Evolutionary conservation across 64 coral and sea anemone species (phyloP), one percentile per base, ranked within the genome.

Genomic region (Actinia equina): DNA sequence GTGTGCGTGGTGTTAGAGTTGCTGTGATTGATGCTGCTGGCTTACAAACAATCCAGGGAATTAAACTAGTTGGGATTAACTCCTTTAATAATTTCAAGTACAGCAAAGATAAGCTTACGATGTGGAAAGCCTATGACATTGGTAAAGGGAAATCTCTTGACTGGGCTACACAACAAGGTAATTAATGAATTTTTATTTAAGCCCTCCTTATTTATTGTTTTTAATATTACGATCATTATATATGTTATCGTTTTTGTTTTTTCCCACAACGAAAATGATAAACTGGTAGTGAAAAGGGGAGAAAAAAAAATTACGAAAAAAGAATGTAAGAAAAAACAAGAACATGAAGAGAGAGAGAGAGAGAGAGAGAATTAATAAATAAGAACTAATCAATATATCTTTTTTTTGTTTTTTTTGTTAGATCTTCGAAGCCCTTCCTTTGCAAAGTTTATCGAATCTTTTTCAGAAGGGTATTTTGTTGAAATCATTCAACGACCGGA

Each of bases 71-170:
- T 20, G 26, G 2, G 18, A 71, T 71, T 30, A 71, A 30, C 2
- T 30, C 52, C 26, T 37, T 71, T 7, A 71, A 71, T 16, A 71
- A 71, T 30, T 71, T 71, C 67, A 30, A 71, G 67, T 71, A 71
- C 67, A 71, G 19, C 18, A 30, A 71, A 7, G 26, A 20, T 7
- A 6, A 71, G 26, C 9, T 71, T 71, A 71, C 67, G 19, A 71
- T 71, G 67, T 88, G 86, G 86, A 22, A 70, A 77, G 86, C 86
- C 15, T 76, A 87, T 52, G 65, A 87, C 65, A 71, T 88, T 19
- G 86, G 86, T 25, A n/a, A 80, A 20, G 44, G 76, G 17, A 71
- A 71, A 71, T 15, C 67, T 19, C 67, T 71, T 20, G 67, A 71
- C 6, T 71, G 67, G 67, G 7, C 67, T 71, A 30, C 7, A 71